Base-by-base conservation (phyloP, 2,888 invertebrate species). In the Tryphoninae sp. region DNA sequence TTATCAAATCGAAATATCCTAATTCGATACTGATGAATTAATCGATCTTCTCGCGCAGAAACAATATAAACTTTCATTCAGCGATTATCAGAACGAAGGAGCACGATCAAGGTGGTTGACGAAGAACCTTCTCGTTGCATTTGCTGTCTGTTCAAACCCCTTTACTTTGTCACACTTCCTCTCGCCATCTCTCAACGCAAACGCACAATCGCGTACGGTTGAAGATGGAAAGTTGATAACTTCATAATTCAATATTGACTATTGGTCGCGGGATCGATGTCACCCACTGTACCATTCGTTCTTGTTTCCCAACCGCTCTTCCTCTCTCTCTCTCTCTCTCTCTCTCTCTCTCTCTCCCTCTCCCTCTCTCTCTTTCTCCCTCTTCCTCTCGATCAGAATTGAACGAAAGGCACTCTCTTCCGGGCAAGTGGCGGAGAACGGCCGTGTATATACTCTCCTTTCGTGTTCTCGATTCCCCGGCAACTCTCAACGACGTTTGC, bases 181-280 rank as follows among this genome's bases (percentile, higher is more conserved):
- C 42, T 40, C 23, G 58, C 72, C 4, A 49, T 65, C 49, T 40
- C 40, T 40, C 19, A 13, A 49, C n/a, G 51, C 42, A 49, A 74
- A 76, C 73, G 79, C 82, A 81, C 82, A 86, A 71, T 82, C 71
- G 76, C 72, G 73, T 81, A 62, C 81, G 82, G 86, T 87, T 83
- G 87, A 64, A 49, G 81, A 81, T 64, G 81, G 49, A 78, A 84
- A 86, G 87, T 86, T 88, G 89, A 90, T 90, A 90, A 90, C 90
- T 90, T 89, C 89, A 89, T 90, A 89, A 89, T 88, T 90, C 90
- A 90, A 90, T 90, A 90, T 90, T 90, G 90, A 90, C 90, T 87
- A 87, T 83, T 81, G 86, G 33, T 62, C 62, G 83, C 84, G 86
- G 85, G 87, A 86, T 87, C 84, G 84, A 85, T 61, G 68, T 83